A percentile compares a stretch with the other conserved stretches of the same genome.
These are phyloP conservation scores for Dicycla oo DNA, from an alignment of 2,888 invertebrate species.

Conservation along the genomic window DNA sequence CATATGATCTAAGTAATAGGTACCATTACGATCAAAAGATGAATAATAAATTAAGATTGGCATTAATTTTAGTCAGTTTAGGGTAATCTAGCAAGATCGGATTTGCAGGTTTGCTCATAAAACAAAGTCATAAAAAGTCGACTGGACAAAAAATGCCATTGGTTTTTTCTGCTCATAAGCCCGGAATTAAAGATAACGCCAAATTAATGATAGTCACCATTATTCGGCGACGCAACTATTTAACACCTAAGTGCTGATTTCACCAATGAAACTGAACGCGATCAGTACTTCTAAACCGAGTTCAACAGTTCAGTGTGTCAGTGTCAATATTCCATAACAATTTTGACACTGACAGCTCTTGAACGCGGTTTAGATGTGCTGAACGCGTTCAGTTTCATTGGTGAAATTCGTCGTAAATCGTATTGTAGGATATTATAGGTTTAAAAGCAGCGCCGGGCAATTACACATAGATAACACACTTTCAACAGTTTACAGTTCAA, in stretches of 20 bases:
- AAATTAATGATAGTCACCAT: conserved; percentile 11
- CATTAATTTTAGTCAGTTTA: not conserved
- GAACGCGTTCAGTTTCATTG: no score
- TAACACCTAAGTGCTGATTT: no score
- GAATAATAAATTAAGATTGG: not conserved
- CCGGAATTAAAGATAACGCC: conserved; percentile 21
- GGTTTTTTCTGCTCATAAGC: conserved; percentile 10
- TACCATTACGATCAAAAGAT: not conserved
- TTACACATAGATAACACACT: no score
- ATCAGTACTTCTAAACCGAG: no score
- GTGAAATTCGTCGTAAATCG: no score
- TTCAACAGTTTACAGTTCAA: no score
- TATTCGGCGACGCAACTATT: conserved; percentile 4
- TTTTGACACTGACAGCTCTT: no score
- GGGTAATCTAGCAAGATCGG: not conserved
- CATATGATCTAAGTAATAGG: not conserved
- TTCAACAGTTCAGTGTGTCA: no score
- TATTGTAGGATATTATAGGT: conserved; percentile 20
- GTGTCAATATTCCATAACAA: no score
- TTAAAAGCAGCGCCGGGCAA: no score
- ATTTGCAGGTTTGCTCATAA: not conserved
- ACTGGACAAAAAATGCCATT: not conserved
- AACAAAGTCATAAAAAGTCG: conserved; percentile 15
- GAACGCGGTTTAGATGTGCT: no score
- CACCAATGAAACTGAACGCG: no score